These are phyloP conservation scores for Macrobrachium rosenbergii DNA, from an alignment of 1,140 invertebrate species.

Conservation along the genomic window DNA sequence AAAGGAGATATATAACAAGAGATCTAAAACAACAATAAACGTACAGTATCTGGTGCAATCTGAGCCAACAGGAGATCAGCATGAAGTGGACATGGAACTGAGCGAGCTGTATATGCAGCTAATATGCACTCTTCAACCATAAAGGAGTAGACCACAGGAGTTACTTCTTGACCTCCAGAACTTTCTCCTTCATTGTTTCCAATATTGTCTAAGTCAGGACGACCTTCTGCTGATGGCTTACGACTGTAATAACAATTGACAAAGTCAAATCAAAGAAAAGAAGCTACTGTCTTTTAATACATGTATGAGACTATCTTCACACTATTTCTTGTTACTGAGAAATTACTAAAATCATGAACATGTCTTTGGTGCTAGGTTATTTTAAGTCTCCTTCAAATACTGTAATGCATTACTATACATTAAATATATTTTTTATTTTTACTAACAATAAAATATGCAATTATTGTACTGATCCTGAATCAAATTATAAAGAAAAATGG, in stretches of 20 bases:
- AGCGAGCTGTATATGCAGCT: slow-evolving; percentile 81
- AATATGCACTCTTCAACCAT: slow-evolving; percentile 96
- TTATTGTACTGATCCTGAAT: too few species aligned
- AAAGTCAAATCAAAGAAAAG: background rate
- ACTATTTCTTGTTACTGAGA: too few species aligned
- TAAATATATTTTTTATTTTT: too few species aligned
- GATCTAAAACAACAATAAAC: slow-evolving; percentile 66
- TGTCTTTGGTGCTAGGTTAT: too few species aligned
- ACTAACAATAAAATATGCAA: too few species aligned
- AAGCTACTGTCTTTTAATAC: background rate
- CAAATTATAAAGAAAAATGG: too few species aligned
- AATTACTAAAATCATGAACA: too few species aligned
- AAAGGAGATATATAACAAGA: background rate
- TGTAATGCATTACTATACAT: too few species aligned
- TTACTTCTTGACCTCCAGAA: slow-evolving; percentile 63
- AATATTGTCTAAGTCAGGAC: slow-evolving; percentile 73
- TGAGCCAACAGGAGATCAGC: slow-evolving; percentile 80
- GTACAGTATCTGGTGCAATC: slow-evolving; percentile 86
- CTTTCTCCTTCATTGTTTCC: slow-evolving; percentile 64
- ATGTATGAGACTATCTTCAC: background rate
- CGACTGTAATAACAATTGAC: slow-evolving; percentile 73
- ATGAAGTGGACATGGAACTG: slow-evolving; percentile 81
- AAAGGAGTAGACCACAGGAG: slow-evolving; percentile 72
- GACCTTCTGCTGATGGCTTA: slow-evolving; percentile 85
- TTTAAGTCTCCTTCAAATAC: too few species aligned